Percentiles rank a stretch among this genome's conserved stretches.
Evolutionary conservation across 2,888 invertebrate genomes (phyloP).

Genomic region (Noctua pronuba): DNA sequence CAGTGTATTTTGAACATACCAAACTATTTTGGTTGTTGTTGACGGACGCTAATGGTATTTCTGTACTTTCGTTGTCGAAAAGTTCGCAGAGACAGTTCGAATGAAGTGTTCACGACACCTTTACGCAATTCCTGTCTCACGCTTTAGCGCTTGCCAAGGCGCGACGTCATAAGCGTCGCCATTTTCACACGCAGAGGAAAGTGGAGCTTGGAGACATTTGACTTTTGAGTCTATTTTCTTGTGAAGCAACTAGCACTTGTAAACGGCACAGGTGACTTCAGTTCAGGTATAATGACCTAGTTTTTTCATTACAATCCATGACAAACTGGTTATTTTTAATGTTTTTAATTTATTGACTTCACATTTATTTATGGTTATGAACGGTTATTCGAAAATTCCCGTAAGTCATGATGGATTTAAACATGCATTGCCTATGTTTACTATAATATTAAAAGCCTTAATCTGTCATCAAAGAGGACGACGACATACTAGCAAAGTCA

Average conservation of each 20-base stretch:
- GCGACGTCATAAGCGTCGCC: slow-evolving; percentile 82
- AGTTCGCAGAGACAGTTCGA: slow-evolving; percentile 81
- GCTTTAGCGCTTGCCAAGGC: slow-evolving; percentile 85
- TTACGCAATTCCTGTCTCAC: slow-evolving; percentile 88
- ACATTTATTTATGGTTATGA: slow-evolving; percentile 24
- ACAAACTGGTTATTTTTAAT: slow-evolving; percentile 20
- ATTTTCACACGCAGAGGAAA: slow-evolving; percentile 78
- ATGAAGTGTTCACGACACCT: slow-evolving; percentile 87
- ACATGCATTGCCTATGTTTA: background rate
- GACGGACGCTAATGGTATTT: slow-evolving; percentile 86
- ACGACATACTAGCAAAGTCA: background rate
- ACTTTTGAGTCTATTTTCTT: slow-evolving; percentile 80
- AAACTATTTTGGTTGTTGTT: slow-evolving; percentile 79
- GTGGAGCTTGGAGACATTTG: slow-evolving; percentile 75
- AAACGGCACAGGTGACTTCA: slow-evolving; percentile 72
- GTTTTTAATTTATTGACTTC: slow-evolving; percentile 12
- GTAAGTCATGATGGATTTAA: slow-evolving; percentile 2
- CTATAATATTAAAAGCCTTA: background rate
- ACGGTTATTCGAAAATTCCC: background rate
- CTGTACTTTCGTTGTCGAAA: slow-evolving; percentile 84
- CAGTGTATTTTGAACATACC: slow-evolving; percentile 74
- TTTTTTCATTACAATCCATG: slow-evolving; percentile 60
- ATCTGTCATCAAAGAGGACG: background rate
- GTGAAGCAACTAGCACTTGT: slow-evolving; percentile 59
- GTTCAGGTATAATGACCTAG: slow-evolving; percentile 80